phyloP scores from a whole-genome alignment of 2,888 invertebrate genomes.

The Rhogogaster chlorosoma region DNA sequence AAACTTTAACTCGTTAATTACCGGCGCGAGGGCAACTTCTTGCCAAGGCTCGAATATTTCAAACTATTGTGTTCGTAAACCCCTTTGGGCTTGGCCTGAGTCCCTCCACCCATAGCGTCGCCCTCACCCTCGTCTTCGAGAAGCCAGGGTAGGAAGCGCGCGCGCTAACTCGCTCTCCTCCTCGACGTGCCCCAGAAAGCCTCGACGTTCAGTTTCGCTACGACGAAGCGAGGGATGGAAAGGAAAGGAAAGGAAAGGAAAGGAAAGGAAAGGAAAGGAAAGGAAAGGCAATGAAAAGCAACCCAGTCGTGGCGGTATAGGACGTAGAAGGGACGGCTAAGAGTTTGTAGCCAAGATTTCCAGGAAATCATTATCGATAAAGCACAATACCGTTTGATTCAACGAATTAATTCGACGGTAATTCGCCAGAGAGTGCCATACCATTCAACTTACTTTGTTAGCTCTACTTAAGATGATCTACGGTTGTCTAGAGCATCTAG shows the following conservation, averaged over 20 bases:
- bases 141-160: conserved; percentile 41
- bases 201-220: conserved; percentile 54
- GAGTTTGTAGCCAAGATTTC: conserved; percentile 61
- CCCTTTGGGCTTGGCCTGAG: conserved; percentile 72
- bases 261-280: conserved; percentile 48
- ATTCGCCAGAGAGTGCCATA: conserved; percentile 58
- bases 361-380: conserved; percentile 67
- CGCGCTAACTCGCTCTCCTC: conserved; percentile 34
- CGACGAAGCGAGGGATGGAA: conserved; percentile 59
- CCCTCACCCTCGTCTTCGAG: conserved; percentile 55
- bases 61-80: conserved; percentile 77
- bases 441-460: conserved; percentile 12
- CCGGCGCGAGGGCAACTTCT: conserved; percentile 75
- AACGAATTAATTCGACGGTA: conserved; percentile 64
- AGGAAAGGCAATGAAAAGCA: conserved; percentile 49
- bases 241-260: conserved; percentile 49
- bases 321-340: conserved; percentile 33
- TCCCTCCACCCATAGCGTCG: conserved; percentile 53
- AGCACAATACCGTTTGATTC: conserved; percentile 63
- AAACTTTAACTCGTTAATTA: conserved; percentile 79
- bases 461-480: conserved; percentile 25
- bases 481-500: conserved; percentile 1
- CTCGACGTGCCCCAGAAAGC: conserved; percentile 47
- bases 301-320: conserved; percentile 27
- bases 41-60: conserved; percentile 76